These are phyloP conservation scores for Scalopus aquaticus DNA, from an alignment of 2,113 vertebrate genomes.

Conservation along the genomic window DNA sequence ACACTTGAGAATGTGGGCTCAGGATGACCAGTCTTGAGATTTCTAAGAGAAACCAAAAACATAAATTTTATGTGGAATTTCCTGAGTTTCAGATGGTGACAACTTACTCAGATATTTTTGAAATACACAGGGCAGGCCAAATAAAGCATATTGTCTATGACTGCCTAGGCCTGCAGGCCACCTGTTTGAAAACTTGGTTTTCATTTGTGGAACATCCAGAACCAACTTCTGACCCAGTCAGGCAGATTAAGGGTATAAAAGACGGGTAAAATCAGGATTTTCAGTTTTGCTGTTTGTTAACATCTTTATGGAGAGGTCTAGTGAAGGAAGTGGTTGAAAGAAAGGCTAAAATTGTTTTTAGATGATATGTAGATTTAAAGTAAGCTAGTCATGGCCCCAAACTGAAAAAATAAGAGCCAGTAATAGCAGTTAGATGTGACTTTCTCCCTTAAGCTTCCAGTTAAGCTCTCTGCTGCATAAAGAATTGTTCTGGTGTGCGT, in stretches of 20 bases:
- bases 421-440: background rate
- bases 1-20: background rate
- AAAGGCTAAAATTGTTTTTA: conserved; percentile 14
- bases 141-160: background rate
- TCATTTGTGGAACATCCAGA: background rate
- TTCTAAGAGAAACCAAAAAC: conserved; percentile 44
- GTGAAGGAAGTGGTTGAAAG: background rate
- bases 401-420: background rate
- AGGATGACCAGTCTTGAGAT: background rate
- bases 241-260: background rate
- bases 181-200: background rate
- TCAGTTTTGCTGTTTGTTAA: conserved; percentile 10
- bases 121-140: conserved; percentile 9
- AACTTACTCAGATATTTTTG: conserved; percentile 3
- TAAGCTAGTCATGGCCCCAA: background rate
- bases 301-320: background rate
- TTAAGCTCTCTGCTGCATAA: background rate
- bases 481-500: background rate
- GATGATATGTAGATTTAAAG: conserved; percentile 21
- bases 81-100: conserved; percentile 31
- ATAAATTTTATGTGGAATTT: background rate
- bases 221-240: background rate
- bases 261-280: background rate
- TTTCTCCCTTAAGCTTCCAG: background rate
- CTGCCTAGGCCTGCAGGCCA: background rate